Percentiles rank a stretch among this genome's conserved stretches.
These are phyloP conservation scores for Streptopelia turtur DNA, from an alignment of 2,797 vertebrate genomes.

Conservation along the genomic window DNA sequence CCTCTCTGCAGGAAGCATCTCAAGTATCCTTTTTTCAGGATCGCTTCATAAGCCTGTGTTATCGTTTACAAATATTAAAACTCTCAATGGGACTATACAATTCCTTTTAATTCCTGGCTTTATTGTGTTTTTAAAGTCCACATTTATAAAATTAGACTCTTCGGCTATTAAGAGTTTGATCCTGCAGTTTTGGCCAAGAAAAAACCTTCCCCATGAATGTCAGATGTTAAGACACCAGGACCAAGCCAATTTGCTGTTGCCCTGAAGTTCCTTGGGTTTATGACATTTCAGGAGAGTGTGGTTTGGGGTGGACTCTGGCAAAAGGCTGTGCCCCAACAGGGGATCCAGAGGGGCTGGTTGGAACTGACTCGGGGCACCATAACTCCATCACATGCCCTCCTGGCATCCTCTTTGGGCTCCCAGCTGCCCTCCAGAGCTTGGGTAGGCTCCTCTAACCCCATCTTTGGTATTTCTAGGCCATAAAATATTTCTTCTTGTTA, in stretches of 20 bases:
- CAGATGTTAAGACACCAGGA: neutral
- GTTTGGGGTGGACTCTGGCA: neutral
- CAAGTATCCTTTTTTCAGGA: neutral
- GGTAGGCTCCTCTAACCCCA: neutral
- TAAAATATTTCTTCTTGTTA: neutral
- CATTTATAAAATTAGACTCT: neutral
- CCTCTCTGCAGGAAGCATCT: neutral
- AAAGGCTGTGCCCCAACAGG: neutral
- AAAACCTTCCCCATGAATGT: neutral
- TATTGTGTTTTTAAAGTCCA: neutral
- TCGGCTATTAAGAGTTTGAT: neutral
- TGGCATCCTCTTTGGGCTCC: neutral
- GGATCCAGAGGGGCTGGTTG: neutral
- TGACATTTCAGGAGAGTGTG: neutral
- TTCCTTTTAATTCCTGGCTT: neutral
- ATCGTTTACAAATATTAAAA: slow-evolving; percentile 23
- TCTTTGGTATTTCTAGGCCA: neutral
- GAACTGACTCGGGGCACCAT: neutral
- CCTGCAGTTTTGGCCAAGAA: neutral
- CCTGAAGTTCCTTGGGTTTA: neutral
- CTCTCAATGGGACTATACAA: neutral
- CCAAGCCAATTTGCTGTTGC: neutral
- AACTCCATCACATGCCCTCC: neutral
- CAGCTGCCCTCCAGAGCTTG: neutral
- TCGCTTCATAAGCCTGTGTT: neutral